A percentile compares a stretch with the other conserved stretches of the same genome.
phyloP scores from a whole-genome alignment of 2,888 invertebrate genomes.

The Plutella xylostella region DNA sequence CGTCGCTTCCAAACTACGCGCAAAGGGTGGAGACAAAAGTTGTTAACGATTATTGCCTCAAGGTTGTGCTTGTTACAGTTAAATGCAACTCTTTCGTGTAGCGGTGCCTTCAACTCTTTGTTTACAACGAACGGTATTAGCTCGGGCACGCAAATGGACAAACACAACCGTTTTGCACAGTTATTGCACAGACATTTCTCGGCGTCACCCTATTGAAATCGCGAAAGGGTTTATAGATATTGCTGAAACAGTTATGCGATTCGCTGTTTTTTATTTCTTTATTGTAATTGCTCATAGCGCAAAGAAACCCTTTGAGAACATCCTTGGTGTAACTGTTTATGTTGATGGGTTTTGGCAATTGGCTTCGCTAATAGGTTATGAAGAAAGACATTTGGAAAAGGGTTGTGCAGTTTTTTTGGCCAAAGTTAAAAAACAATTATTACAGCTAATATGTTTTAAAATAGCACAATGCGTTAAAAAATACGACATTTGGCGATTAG shows the following conservation, averaged over 20 bases:
- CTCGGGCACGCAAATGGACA: slow-evolving; percentile 56
- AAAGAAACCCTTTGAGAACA: too few species aligned
- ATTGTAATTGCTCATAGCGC: neutral
- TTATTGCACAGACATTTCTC: slow-evolving; percentile 7
- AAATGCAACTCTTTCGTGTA: slow-evolving; percentile 61
- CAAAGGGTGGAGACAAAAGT: slow-evolving; percentile 31
- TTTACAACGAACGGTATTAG: slow-evolving; percentile 35
- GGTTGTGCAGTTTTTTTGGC: too few species aligned
- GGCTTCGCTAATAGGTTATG: too few species aligned
- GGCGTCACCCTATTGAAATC: neutral
- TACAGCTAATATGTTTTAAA: too few species aligned
- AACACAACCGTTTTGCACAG: slow-evolving; percentile 19
- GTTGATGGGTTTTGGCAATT: too few species aligned
- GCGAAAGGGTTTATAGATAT: slow-evolving; percentile 11
- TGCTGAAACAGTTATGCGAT: slow-evolving; percentile 2
- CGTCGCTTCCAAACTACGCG: slow-evolving; percentile 13
- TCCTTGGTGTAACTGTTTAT: too few species aligned
- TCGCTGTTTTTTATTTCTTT: slow-evolving; percentile 4
- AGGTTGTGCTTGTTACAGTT: slow-evolving; percentile 18
- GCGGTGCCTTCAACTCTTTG: slow-evolving; percentile 44
- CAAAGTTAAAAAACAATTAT: too few species aligned
- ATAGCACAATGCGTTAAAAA: too few species aligned
- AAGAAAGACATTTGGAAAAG: too few species aligned
- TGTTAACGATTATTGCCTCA: slow-evolving; percentile 29
- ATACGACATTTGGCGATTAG: too few species aligned